A percentile compares a stretch with the other conserved stretches of the same genome.
Evolutionary conservation across 2,797 vertebrate species (phyloP).

Genomic region (Manis pentadactyla): DNA sequence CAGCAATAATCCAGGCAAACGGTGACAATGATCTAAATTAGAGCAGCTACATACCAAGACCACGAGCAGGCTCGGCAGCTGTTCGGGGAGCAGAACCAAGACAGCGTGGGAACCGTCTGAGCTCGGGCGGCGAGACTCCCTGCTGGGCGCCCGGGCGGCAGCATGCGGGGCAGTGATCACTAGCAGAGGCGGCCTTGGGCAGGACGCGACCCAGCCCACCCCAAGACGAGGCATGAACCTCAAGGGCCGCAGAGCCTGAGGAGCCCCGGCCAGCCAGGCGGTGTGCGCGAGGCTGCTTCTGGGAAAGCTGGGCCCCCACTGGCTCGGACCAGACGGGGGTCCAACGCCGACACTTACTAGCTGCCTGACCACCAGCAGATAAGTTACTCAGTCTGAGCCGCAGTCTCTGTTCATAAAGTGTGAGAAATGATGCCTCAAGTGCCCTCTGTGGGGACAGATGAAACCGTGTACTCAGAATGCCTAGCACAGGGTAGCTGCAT

Average conservation of each 20-base stretch:
- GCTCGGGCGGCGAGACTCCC: not conserved
- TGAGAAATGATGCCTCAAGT: not conserved
- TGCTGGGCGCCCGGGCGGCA: not conserved
- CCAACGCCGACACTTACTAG: not conserved
- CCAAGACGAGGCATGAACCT: not conserved
- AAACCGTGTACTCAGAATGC: not conserved
- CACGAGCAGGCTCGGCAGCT: not conserved
- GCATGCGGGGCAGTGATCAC: not conserved
- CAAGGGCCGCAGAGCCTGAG: too few species aligned
- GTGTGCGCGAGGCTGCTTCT: not conserved
- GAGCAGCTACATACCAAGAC: not conserved
- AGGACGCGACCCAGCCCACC: not conserved
- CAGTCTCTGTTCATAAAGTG: not conserved
- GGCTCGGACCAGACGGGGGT: not conserved
- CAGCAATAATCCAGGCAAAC: not conserved
- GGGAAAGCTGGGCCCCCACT: not conserved
- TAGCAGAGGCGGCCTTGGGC: not conserved
- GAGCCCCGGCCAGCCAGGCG: too few species aligned
- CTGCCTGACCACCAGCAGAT: not conserved
- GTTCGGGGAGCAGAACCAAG: not conserved
- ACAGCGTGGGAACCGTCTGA: not conserved
- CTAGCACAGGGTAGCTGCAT: not conserved
- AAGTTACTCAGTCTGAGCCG: not conserved
- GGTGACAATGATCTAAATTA: not conserved
- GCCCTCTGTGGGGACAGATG: not conserved